A percentile compares a stretch with the other conserved stretches of the same genome.
phyloP scores from a whole-genome alignment of 2,113 vertebrate genomes.

The Tachuris rubrigastra region DNA sequence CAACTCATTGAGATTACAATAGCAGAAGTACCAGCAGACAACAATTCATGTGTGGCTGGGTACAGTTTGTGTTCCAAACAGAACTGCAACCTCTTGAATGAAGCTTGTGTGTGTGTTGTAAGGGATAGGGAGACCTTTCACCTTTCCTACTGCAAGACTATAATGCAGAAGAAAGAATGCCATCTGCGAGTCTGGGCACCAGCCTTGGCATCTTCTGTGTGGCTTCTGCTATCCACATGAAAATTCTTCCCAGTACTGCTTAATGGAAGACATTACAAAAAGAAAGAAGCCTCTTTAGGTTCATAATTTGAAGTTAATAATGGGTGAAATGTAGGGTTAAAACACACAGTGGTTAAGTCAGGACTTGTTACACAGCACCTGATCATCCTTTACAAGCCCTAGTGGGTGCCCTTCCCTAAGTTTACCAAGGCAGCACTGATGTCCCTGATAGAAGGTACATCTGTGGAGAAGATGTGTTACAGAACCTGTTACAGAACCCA shows the following conservation, averaged over 20 bases:
- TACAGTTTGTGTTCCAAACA: neutral
- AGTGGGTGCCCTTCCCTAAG: neutral
- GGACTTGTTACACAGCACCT: neutral
- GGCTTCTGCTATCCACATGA: neutral
- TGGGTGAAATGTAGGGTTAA: neutral
- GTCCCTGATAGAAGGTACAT: neutral
- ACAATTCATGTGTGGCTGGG: neutral
- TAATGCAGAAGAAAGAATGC: neutral
- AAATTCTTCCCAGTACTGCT: neutral
- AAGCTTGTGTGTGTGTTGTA: accelerated
- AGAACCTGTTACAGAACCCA: neutral
- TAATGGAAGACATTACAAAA: neutral
- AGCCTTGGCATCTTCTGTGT: neutral
- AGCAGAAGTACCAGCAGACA: neutral
- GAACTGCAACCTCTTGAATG: neutral
- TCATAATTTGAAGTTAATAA: neutral
- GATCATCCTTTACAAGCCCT: neutral
- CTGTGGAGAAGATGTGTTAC: neutral
- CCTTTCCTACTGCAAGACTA: neutral
- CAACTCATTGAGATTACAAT: neutral
- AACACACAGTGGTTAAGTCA: neutral
- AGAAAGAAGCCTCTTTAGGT: neutral
- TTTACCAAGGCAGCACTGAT: neutral
- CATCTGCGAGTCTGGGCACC: neutral
- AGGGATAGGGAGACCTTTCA: neutral